Base-by-base conservation (phyloP, 2,888 invertebrate genomes). In the Itoplectis maculator region DNA sequence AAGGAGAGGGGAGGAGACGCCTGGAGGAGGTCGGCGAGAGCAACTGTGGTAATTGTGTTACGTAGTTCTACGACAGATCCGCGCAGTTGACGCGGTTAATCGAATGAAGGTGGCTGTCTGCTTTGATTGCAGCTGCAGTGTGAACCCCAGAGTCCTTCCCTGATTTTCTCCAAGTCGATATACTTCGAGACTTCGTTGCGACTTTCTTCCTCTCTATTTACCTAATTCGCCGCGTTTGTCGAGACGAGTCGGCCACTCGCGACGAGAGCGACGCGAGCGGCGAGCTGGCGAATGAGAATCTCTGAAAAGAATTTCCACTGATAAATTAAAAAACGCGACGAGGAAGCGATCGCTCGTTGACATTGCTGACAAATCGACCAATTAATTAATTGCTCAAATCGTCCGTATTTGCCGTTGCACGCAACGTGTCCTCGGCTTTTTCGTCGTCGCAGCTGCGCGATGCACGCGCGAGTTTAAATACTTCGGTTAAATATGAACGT, bases 21-120 rank as follows among this genome's bases (percentile, higher is more conserved):
- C 29, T 29, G 20, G 49, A 66, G 77, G 80, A 72, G 75, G 81
- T 79, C 77, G 29, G 29, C 23, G 23, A 74, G 80, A 80, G 80
- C 56, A 70, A 75, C 78, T 68, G 59, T 61, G 61, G 73, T 81
- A 78, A 78, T 81, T 81, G 73, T 59, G 68, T 78, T 78, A 78
- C 69, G 59, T 35, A 47, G 59, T 61, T 61, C 45, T 20, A 42
- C 73, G 35, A 61, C 29, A 65, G 61, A 81, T 74, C 54, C 61
- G 59, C 65, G 15, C 69, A 80, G 63, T 70, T 65, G 65, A 66
- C 45, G 47, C 65, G 49, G 74, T 68, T 75, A 79, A 82, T 79
- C 74, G 79, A 80, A 75, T 80, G 47, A 75, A 75, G 65, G 23
- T 2, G 70, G 37, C 45, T 45, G 35, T 70, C 75, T 40, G 63